These are phyloP conservation scores for Cheilosia soror DNA, from an alignment of 2,888 invertebrate species.

Conservation along the genomic window DNA sequence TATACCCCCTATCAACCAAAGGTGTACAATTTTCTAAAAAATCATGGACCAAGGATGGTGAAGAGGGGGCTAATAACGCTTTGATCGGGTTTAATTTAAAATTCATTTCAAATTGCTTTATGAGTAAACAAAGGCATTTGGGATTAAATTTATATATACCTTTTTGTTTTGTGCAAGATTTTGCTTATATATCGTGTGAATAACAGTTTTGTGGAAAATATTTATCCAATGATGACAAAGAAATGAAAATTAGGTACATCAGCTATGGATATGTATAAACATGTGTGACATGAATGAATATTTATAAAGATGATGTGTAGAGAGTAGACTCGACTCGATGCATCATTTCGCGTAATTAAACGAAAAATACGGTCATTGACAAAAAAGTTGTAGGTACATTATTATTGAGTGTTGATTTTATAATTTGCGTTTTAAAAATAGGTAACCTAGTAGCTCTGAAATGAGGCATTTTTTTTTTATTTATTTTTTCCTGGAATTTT, in stretches of 20 bases:
- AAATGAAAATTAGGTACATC: conserved; percentile 13
- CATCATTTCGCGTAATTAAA: not conserved
- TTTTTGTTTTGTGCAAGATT: not conserved
- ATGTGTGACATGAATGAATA: conserved; percentile 3
- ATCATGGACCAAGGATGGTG: not conserved
- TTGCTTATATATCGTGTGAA: not conserved
- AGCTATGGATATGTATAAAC: not conserved
- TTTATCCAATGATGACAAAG: conserved; percentile 53
- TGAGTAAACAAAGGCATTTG: conserved; percentile 21
- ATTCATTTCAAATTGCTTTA: conserved; percentile 25
- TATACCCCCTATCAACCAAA: not conserved
- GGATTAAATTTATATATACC: not conserved
- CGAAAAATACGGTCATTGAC: not conserved
- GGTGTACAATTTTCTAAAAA: not conserved
- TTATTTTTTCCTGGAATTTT: no score
- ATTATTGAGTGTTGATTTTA: not conserved
- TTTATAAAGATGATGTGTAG: conserved; percentile 1
- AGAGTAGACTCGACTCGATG: not conserved
- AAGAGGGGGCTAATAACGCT: conserved; percentile 5
- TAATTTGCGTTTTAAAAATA: not conserved
- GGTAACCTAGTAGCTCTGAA: not conserved
- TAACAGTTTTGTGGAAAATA: conserved; percentile 5
- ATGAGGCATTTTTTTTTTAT: not conserved
- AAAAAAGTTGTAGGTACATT: not conserved
- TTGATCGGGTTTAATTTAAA: conserved; percentile 35